These are phyloP conservation scores for Leuciscus idus DNA, from an alignment of 2,113 vertebrate genomes.

Conservation along the genomic window DNA sequence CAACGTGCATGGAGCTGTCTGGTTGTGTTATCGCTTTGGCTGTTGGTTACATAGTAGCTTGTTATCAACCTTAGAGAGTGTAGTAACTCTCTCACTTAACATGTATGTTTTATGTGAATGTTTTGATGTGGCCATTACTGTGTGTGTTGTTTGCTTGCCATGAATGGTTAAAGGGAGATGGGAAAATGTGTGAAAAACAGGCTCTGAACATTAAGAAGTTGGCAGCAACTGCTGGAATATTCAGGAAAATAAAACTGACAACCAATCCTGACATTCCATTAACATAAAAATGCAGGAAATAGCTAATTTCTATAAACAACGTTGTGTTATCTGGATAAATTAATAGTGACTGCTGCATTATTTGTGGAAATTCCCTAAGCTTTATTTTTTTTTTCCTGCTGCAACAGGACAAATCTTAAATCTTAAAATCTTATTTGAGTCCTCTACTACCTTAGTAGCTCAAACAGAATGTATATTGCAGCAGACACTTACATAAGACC, in stretches of 20 bases:
- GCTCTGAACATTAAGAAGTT: not conserved
- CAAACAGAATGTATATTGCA: not conserved
- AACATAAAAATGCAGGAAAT: not conserved
- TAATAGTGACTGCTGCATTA: not conserved
- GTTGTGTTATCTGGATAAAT: not conserved
- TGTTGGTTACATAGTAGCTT: not conserved
- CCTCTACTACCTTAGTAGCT: not conserved
- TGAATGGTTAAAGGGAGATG: not conserved
- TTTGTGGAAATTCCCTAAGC: not conserved
- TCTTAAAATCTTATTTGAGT: not conserved
- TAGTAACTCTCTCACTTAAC: not conserved
- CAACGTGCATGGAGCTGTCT: not conserved
- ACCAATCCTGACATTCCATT: not conserved
- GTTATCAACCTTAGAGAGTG: not conserved
- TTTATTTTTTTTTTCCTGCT: not conserved
- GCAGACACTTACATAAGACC: not conserved
- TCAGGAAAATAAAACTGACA: not conserved
- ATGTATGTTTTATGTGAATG: constrained; percentile 13
- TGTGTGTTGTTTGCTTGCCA: not conserved
- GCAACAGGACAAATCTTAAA: not conserved
- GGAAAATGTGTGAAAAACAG: not conserved
- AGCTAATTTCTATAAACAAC: not conserved
- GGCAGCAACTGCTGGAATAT: not conserved
- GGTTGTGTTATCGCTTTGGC: not conserved
- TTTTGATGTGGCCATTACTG: not conserved